Percentiles rank a stretch among this genome's conserved stretches.
These are phyloP conservation scores for Otocyon megalotis DNA, from an alignment of 2,113 vertebrate species.

Conservation along the genomic window DNA sequence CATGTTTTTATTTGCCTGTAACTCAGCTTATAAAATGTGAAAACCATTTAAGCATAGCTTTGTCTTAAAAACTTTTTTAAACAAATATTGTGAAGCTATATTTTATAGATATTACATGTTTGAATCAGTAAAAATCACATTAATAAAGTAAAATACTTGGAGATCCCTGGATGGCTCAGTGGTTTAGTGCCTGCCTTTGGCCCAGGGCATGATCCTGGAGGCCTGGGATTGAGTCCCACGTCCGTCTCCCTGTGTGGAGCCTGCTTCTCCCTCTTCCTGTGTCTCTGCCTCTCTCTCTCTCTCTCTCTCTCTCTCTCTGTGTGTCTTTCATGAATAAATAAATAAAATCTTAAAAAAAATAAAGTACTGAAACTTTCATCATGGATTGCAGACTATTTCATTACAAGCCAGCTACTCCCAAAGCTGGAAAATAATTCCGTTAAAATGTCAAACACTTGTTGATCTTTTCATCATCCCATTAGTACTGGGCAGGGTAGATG, in stretches of 20 bases:
- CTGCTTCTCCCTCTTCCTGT: too few relatives aligned
- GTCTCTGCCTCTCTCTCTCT: too few relatives aligned
- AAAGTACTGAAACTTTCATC: not conserved
- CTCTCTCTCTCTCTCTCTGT: too few relatives aligned
- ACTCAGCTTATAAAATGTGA: not conserved
- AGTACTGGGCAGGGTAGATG: not conserved
- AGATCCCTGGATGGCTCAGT: too few relatives aligned
- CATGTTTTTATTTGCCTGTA: not conserved
- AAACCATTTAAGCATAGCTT: not conserved
- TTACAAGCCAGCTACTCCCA: not conserved
- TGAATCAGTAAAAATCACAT: not conserved
- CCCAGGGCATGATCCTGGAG: too few relatives aligned
- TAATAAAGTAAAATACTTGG: not conserved
- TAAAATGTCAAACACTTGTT: not conserved
- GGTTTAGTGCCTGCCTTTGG: too few relatives aligned
- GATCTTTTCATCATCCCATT: constrained; percentile 2
- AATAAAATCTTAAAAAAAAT: not conserved
- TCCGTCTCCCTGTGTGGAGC: too few relatives aligned
- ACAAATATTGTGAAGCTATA: not conserved
- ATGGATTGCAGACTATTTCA: not conserved
- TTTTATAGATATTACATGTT: not conserved
- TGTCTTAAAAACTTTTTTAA: not conserved
- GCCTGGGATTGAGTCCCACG: too few relatives aligned
- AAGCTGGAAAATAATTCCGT: not conserved
- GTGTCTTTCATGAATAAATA: too few relatives aligned